Evolutionary conservation across 2,888 invertebrate genomes (phyloP), one percentile per base, ranked within the genome.

Genomic region (Lydus trimaculatus): DNA sequence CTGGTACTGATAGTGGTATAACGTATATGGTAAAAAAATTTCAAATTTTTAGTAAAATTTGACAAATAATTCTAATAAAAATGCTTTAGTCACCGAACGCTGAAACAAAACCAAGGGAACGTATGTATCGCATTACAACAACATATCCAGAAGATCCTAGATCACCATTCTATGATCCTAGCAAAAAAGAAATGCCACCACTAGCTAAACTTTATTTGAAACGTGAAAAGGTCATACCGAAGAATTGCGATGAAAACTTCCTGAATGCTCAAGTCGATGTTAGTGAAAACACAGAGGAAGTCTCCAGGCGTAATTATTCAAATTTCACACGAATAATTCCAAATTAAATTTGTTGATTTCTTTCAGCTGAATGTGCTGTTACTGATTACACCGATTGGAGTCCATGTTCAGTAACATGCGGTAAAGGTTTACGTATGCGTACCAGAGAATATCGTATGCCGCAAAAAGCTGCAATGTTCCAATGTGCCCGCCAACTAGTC

Each of bases 1-100:
- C 97, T 1, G 99, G 99, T 52, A 98, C 98, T 0, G 98, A 99
- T 82, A 90, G 89, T 80, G 99, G 99, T 15, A 91, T 97, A 65
- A 92, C 94, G 0, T 99, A 99, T 80, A 91, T 94, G 93, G 94
- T 94, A 81, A 85, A 4, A 28, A 28, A 83, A 80, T 2, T 36
- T 59, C 31, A 28, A 28, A 28, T 36, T 4, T 33, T 33, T 33
- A 33, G 2, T 11, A 33, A 33, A 0, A 11, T 8, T 33, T 33
- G 9, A 33, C 11, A 33, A 36, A 36, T 11, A 36, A 13, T 36
- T 36, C 3, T 60, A 48, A 72, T 39, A 73, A 28, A 28, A 28
- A 28, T 28, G 28, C 4, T 79, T 28, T 80, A 94, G 94, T 94
- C 94, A 0, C 92, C 93, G 0, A 94, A 95, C 83, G 83, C 90